phyloP scores from a whole-genome alignment of 1,140 invertebrate species.

The Euborellia annulipes region DNA sequence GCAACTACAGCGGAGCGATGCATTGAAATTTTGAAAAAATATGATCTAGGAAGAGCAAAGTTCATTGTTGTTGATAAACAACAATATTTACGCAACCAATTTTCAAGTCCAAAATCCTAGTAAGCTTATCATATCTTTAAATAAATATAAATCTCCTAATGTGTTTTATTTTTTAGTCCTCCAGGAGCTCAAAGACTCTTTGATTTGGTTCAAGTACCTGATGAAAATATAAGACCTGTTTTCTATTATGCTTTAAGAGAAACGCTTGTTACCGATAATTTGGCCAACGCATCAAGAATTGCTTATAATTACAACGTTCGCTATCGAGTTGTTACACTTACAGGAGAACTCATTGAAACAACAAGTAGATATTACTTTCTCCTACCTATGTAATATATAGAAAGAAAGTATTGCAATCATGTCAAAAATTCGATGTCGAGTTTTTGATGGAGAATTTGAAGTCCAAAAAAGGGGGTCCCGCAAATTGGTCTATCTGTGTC shows the following conservation, averaged over 20 bases:
- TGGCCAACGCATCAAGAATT: slow-evolving; percentile 79
- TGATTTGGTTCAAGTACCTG: slow-evolving; percentile 72
- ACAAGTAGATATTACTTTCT: slow-evolving; percentile 51
- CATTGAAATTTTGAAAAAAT: slow-evolving; percentile 63
- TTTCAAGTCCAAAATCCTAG: too few relatives aligned
- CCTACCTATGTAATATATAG: too few relatives aligned
- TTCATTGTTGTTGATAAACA: slow-evolving; percentile 65
- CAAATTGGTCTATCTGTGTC: too few relatives aligned
- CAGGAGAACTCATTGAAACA: slow-evolving; percentile 80
- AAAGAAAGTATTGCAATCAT: too few relatives aligned
- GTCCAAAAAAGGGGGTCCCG: too few relatives aligned
- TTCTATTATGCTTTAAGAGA: slow-evolving; percentile 83
- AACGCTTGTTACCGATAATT: slow-evolving; percentile 74
- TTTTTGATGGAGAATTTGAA: too few relatives aligned
- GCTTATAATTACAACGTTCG: slow-evolving; percentile 58
- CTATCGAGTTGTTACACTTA: slow-evolving; percentile 77
- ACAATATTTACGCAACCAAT: slow-evolving; percentile 31
- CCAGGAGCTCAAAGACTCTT: slow-evolving; percentile 74
- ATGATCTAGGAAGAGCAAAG: slow-evolving; percentile 56
- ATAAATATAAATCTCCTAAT: too few relatives aligned
- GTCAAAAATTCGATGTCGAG: too few relatives aligned
- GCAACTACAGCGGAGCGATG: slow-evolving; percentile 71
- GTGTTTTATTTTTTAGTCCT: too few relatives aligned
- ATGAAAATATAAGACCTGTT: slow-evolving; percentile 59
- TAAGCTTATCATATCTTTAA: too few relatives aligned